A percentile compares a stretch with the other conserved stretches of the same genome.
Evolutionary conservation across 2,113 vertebrate species (phyloP).

Genomic region (Ariopsis seemanni): DNA sequence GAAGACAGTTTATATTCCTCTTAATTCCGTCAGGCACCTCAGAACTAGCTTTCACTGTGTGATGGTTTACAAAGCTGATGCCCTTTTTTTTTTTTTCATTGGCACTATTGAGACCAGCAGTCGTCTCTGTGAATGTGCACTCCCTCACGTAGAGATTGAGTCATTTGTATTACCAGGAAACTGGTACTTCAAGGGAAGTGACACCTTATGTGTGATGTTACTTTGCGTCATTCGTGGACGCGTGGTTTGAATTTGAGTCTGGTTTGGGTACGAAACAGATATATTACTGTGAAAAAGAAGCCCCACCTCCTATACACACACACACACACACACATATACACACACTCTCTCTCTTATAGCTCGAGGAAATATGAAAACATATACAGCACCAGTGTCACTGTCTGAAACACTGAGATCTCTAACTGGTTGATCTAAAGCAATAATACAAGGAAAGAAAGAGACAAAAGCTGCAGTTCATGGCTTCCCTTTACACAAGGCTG

Average conservation of each 20-base stretch:
- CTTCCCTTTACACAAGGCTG: slow-evolving; percentile 52
- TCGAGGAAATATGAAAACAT: not conserved
- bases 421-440: not conserved
- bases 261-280: not conserved
- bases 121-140: not conserved
- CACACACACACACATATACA: not conserved
- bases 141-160: slow-evolving; percentile 23
- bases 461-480: slow-evolving; percentile 33
- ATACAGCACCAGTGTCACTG: not conserved
- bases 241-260: not conserved
- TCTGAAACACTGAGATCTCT: not conserved
- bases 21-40: not conserved
- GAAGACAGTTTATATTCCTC: not conserved
- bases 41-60: no score
- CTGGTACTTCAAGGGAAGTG: slow-evolving; percentile 6
- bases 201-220: not conserved
- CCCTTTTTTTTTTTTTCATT: not conserved
- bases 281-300: not conserved
- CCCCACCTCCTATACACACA: not conserved
- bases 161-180: slow-evolving; percentile 23
- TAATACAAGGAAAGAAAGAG: slow-evolving; percentile 30
- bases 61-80: not conserved
- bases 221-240: not conserved
- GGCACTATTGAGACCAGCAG: not conserved
- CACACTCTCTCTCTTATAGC: no score